Percentiles rank a stretch among this genome's conserved stretches.
phyloP scores from a whole-genome alignment of 2,113 vertebrate species.

The Peromyscus polionotus region DNA sequence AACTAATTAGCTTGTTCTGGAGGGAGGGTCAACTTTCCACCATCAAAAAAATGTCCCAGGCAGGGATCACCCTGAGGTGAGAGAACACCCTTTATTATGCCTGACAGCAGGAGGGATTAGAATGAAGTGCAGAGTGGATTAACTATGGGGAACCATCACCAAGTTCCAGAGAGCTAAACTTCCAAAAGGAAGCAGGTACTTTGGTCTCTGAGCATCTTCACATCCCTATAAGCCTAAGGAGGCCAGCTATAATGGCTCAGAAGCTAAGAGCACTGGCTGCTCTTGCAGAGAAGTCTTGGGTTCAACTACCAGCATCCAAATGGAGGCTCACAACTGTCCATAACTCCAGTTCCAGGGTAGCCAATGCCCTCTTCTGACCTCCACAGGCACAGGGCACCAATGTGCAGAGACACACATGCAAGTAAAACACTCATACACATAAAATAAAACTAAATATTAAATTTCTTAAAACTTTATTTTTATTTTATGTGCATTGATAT shows the following conservation, averaged over 20 bases:
- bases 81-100: neutral
- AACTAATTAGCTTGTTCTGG: neutral
- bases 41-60: neutral
- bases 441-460: neutral
- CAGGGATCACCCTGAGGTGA: accelerated
- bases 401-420: neutral
- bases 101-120: neutral
- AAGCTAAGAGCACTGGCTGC: neutral
- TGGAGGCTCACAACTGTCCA: neutral
- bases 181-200: neutral
- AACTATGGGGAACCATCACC: neutral
- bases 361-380: neutral
- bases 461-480: neutral
- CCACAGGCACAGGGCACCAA: neutral
- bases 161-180: neutral
- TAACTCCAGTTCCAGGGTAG: neutral
- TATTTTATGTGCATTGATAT: neutral
- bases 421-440: neutral
- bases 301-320: neutral
- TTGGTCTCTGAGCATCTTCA: neutral
- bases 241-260: neutral
- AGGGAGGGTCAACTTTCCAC: neutral
- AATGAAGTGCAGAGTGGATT: neutral
- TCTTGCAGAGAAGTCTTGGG: neutral
- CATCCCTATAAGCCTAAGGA: neutral